phyloP scores from a whole-genome alignment of 2,113 vertebrate genomes.

The Sminthopsis crassicaudata region DNA sequence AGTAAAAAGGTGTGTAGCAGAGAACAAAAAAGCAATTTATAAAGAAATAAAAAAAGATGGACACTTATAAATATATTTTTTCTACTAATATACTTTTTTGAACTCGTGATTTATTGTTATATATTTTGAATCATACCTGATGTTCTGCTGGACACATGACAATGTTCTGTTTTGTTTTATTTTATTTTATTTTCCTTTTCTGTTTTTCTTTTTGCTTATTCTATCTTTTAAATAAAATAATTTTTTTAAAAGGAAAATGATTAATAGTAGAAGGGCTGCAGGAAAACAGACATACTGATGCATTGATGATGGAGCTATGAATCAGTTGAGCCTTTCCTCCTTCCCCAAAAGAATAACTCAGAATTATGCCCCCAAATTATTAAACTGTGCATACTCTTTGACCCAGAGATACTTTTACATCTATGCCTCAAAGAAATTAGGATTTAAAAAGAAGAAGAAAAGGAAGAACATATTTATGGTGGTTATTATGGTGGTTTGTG shows the following conservation, averaged over 20 bases:
- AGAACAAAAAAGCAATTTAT: too few species aligned
- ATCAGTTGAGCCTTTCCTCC: not conserved
- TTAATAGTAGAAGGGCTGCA: not conserved
- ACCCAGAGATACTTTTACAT: not conserved
- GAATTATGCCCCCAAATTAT: not conserved
- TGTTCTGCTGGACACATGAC: too few species aligned
- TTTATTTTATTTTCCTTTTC: too few species aligned
- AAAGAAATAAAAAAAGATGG: too few species aligned
- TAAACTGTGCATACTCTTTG: not conserved
- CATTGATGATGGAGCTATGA: not conserved
- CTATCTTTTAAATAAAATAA: too few species aligned
- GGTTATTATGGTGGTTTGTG: not conserved
- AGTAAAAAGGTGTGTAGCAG: too few species aligned
- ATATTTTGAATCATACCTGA: too few species aligned
- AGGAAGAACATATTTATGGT: not conserved
- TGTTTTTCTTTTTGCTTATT: too few species aligned
- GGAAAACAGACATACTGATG: not conserved
- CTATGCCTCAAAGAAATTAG: not conserved
- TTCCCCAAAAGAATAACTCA: not conserved
- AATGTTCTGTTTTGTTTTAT: too few species aligned
- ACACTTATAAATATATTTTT: too few species aligned
- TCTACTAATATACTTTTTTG: too few species aligned
- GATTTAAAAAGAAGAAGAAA: not conserved
- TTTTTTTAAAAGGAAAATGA: not conserved
- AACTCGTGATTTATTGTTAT: too few species aligned